Base-by-base conservation (phyloP, 2,113 vertebrate species). In the Otocyon megalotis region DNA sequence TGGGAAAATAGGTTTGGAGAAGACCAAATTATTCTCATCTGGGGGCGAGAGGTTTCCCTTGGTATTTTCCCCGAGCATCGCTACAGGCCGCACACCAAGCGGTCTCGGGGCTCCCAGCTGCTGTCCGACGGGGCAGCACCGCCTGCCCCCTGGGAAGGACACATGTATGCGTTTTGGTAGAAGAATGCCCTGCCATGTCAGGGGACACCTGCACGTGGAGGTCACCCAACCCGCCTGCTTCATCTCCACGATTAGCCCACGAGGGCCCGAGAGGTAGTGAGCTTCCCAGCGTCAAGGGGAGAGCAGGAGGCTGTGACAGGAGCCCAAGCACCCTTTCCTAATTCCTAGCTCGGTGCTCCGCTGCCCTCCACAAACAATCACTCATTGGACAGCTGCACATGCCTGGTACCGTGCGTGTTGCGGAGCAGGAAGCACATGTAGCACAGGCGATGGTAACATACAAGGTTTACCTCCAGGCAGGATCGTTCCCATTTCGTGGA, bases 1-100 rank as follows among this genome's bases (percentile, higher is more conserved):
- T 1, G 93, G 8, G 58, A 97, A 97, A 74, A 97, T 86, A 43
- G 65, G 30, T 37, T 93, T 50, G 1, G 60, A 81, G 11, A 97
- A 82, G 83, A 48, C 69, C 67, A 97, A 89, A 94, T 97, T 93
- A 97, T 96, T 97, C 97, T 96, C 96, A 90, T 94, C 88, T 97
- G 94, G 77, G 63, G 8, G 15, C 19, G 85, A 86, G 76, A 76
- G 88, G 60, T 53, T 80, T 92, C 94, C 83, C 53, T 82, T 43
- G 43, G 43, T 43, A 43, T 43, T 43, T 43, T 43, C 7, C 43
- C 43, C 0, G 43, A 43, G 43, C 43, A 43, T 43, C 6, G 43
- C 43, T 43, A 43, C 43, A 43, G 5, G 43, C 43, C 5, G 26
- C 28, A 63, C 13, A 48, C 32, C 37, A 11, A 92, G 69, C 26